phyloP scores from a whole-genome alignment of 2,888 invertebrate species.

The Rhimphoctona megacephalus region DNA sequence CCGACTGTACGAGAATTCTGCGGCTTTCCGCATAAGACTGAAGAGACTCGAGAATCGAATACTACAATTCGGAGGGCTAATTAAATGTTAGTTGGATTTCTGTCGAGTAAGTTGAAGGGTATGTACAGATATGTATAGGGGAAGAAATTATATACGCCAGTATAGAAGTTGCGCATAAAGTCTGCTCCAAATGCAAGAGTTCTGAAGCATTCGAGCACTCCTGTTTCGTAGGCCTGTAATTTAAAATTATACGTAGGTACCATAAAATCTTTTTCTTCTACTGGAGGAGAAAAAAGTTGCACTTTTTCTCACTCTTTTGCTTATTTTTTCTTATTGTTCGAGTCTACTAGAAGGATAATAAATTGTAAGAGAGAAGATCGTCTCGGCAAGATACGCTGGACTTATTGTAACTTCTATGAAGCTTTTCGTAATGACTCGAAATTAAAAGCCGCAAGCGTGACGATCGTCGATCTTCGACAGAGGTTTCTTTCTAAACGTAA shows the following conservation, averaged over 20 bases:
- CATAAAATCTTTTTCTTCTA: constrained; percentile 34
- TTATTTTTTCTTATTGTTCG: not conserved
- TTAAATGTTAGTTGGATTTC: constrained; percentile 50
- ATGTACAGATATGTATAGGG: no score
- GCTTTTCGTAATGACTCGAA: constrained; percentile 53
- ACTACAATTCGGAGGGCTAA: constrained; percentile 36
- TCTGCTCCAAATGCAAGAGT: not conserved
- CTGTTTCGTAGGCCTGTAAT: constrained; percentile 21
- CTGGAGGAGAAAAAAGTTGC: not conserved
- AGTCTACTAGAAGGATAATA: not conserved
- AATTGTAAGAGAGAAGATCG: constrained; percentile 6
- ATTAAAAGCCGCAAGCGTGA: constrained; percentile 44
- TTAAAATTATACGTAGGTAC: constrained; percentile 30
- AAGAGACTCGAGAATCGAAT: constrained; percentile 41
- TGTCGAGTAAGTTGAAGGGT: not conserved
- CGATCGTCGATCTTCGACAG: constrained; percentile 34
- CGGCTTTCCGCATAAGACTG: constrained; percentile 15
- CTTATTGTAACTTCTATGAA: constrained; percentile 34
- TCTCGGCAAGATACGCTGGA: not conserved
- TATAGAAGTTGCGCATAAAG: not conserved
- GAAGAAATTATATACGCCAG: no score
- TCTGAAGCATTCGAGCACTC: not conserved
- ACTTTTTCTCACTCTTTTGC: not conserved
- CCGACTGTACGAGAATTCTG: constrained; percentile 15
- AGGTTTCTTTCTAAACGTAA: constrained; percentile 32